Evolutionary conservation across 1,140 invertebrate species (phyloP).

Genomic region (Lordiphosa mommai): DNA sequence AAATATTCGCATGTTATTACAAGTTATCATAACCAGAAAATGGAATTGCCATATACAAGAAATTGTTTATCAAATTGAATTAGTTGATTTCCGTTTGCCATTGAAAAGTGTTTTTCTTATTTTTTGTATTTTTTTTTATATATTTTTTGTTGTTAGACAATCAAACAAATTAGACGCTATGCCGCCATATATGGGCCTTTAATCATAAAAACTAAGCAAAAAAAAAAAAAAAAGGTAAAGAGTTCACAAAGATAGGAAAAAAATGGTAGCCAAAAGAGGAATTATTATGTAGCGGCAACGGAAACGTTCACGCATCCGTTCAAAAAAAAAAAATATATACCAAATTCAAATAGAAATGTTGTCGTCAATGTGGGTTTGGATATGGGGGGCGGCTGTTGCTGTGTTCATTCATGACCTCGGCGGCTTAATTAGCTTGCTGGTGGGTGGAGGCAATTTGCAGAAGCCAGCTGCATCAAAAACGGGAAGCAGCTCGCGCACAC

Average conservation of each 20-base stretch:
- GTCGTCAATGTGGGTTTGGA: slow-evolving; percentile 12
- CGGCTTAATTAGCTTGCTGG: slow-evolving; percentile 89
- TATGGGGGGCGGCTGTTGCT: neutral
- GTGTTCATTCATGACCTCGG: slow-evolving; percentile 64
- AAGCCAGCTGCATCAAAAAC: slow-evolving; percentile 91
- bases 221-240: slow-evolving; percentile 41
- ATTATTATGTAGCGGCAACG: slow-evolving; percentile 58
- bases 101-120: slow-evolving; percentile 57
- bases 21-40: neutral
- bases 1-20: slow-evolving; percentile 13
- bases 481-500: slow-evolving; percentile 87
- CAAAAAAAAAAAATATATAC: slow-evolving; percentile 7
- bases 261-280: slow-evolving; percentile 58
- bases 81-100: slow-evolving; percentile 59
- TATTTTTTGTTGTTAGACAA: slow-evolving; percentile 69
- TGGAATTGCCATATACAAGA: slow-evolving; percentile 2
- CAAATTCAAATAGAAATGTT: slow-evolving; percentile 29
- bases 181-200: slow-evolving; percentile 66
- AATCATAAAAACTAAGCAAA: slow-evolving; percentile 61
- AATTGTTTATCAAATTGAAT: slow-evolving; percentile 29
- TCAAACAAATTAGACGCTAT: slow-evolving; percentile 75
- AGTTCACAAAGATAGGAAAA: slow-evolving; percentile 27
- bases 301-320: slow-evolving; percentile 48
- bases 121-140: slow-evolving; percentile 23
- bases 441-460: slow-evolving; percentile 87